Evolutionary conservation across 1,140 invertebrate species (phyloP), one percentile per base, ranked within the genome.

Genomic region (Lerema accius): DNA sequence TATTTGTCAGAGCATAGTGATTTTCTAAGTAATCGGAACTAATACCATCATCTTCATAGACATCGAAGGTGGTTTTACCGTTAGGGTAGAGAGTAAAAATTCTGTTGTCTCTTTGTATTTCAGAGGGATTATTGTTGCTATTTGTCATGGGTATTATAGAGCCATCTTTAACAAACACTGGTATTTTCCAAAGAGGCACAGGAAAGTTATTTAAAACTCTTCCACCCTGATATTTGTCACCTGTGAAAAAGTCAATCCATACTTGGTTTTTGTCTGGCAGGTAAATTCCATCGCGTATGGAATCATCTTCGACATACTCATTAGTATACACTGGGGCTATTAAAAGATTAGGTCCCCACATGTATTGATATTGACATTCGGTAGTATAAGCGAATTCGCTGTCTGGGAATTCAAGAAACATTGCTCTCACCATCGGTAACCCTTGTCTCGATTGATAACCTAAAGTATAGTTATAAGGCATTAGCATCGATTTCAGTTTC

Each of bases 391-490:
- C 72, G 6, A 72, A 45, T 32, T 39, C 59, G 56, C 83, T 79
- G 37, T 83, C 58, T 0, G 82, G 80, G 43, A 80, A 89, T 69
- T 90, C 87, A 4, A 90, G 60, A 40, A 88, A 85, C 84, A 88
- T 87, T 10, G 82, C 87, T 69, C 87, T 76, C n/a, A 88, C 65
- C 87, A 87, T 86, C n/a, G 87, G 87, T 7, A 85, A 61, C 0
- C 85, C 84, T 13, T 73, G 43, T 15, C 69, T 82, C 0, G 82
- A 80, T 63, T 89, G 77, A 35, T 85, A 67, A 13, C 69, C 78
- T 42, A 90, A 79, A n/a, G 81, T 79, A 37, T 90, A 88, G 65
- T 88, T 90, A 53, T 90, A 90, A 1, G 87, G 87, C 73, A 90
- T 70, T 19, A 90, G 56, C 72, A 83, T 86, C 14, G 87, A 79